phyloP scores from a whole-genome alignment of 2,797 vertebrate genomes.

The Sarcophilus harrisii region DNA sequence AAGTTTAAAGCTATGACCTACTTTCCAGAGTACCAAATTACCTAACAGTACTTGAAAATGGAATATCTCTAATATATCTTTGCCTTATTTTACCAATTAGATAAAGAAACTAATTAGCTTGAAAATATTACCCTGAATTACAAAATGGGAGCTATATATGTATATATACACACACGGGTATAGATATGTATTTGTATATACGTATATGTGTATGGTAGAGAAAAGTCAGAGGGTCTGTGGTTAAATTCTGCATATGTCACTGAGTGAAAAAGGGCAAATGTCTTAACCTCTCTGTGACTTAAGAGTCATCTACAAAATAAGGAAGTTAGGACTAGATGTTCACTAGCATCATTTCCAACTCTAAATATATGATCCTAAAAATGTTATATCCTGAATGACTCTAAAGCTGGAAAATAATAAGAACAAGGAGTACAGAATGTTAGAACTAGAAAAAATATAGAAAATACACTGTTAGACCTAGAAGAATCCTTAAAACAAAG shows the following conservation, averaged over 20 bases:
- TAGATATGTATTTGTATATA: too few relatives aligned
- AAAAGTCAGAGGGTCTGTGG: neutral
- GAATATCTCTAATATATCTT: constrained; percentile 47
- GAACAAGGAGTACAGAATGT: neutral
- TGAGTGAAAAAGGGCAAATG: neutral
- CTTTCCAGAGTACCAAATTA: constrained; percentile 61
- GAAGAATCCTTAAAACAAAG: neutral
- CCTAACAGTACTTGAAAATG: constrained; percentile 71
- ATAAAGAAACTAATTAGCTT: neutral
- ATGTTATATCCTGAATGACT: neutral
- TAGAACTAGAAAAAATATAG: neutral
- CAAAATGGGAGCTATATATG: neutral
- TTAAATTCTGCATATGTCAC: neutral
- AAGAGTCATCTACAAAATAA: neutral
- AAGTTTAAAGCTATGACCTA: constrained; percentile 65
- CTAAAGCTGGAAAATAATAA: neutral
- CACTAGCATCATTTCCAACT: neutral
- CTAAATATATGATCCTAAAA: neutral
- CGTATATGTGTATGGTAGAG: neutral
- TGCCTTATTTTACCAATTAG: constrained; percentile 48
- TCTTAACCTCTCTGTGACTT: neutral
- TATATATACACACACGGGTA: too few relatives aligned
- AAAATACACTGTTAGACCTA: neutral
- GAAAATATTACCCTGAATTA: neutral
- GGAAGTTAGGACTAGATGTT: neutral